phyloP scores from a whole-genome alignment of 2,113 vertebrate genomes.

The Stegostoma tigrinum region DNA sequence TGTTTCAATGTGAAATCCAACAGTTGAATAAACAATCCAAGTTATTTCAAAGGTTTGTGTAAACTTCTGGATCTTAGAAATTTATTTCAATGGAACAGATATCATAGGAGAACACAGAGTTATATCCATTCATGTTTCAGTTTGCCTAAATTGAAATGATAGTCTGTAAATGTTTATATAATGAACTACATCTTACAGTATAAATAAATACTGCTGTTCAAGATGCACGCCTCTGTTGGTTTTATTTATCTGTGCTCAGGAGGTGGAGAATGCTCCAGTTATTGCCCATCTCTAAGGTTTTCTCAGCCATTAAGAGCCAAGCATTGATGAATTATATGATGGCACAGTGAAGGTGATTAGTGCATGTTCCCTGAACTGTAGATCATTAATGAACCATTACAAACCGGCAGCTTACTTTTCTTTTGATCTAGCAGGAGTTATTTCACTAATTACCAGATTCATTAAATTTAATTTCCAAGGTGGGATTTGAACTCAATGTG shows the following conservation, averaged over 20 bases:
- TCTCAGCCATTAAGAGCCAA: neutral
- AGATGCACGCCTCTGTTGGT: neutral
- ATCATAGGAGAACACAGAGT: neutral
- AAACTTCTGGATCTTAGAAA: neutral
- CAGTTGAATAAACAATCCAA: neutral
- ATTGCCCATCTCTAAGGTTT: neutral
- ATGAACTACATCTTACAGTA: neutral
- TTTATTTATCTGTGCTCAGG: neutral
- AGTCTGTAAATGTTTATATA: neutral
- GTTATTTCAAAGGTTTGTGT: neutral
- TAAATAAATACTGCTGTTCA: neutral
- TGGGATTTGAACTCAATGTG: neutral
- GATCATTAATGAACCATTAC: neutral
- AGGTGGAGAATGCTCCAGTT: neutral
- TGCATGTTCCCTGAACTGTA: neutral
- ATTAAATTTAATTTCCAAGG: neutral
- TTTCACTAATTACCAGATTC: neutral
- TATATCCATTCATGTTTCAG: neutral
- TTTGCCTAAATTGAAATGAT: neutral
- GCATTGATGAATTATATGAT: neutral
- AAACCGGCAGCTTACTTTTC: neutral
- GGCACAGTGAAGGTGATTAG: neutral
- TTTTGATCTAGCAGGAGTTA: neutral
- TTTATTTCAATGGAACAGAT: neutral
- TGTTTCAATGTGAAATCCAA: neutral